Evolutionary conservation across 2,888 invertebrate species (phyloP).

Genomic region (Agrochola lota): DNA sequence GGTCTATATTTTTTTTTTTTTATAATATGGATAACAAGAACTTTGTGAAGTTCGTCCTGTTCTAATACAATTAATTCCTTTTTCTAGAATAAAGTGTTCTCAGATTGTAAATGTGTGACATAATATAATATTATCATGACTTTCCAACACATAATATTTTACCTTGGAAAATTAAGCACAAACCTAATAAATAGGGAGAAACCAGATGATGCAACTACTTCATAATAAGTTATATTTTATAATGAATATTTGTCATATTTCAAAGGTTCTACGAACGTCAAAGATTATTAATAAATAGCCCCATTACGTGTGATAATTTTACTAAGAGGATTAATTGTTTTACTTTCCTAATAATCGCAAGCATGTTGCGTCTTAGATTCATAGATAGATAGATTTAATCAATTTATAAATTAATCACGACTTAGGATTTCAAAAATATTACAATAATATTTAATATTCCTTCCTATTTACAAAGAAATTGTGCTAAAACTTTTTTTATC

Average conservation of each 20-base stretch:
- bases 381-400: constrained; percentile 3
- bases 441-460: neutral
- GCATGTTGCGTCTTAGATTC: too few species aligned
- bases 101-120: neutral
- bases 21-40: neutral
- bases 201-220: too few species aligned
- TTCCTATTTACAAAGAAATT: neutral
- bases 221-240: too few species aligned
- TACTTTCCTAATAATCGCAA: constrained; percentile 4
- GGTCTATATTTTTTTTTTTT: neutral
- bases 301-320: neutral
- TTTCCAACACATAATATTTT: neutral
- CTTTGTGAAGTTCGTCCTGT: neutral
- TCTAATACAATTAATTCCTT: neutral
- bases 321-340: constrained; percentile 18
- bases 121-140: too few species aligned
- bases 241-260: neutral
- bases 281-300: neutral
- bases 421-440: neutral
- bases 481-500: neutral
- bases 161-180: too few species aligned
- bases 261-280: too few species aligned
- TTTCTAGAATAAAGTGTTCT: neutral
- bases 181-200: too few species aligned
- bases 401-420: neutral